These are phyloP conservation scores for Sebastes flavidus DNA, from an alignment of 2,797 vertebrate genomes.

Conservation along the genomic window DNA sequence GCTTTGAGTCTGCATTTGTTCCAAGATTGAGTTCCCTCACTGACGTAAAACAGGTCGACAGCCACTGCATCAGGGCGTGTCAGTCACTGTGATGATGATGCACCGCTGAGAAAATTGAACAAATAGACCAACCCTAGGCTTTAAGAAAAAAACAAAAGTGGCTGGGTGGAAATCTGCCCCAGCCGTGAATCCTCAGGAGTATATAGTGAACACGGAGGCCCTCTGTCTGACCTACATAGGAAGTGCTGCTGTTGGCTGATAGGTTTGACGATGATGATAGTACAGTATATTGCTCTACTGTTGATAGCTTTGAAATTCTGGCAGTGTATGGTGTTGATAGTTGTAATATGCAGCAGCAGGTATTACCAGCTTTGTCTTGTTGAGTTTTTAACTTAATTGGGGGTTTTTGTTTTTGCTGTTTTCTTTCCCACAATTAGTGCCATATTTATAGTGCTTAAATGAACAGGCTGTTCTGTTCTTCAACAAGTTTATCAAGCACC, in stretches of 20 bases:
- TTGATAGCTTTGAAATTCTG: background rate
- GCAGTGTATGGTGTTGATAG: background rate
- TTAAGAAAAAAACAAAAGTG: slow-evolving; percentile 40
- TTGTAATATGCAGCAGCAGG: background rate
- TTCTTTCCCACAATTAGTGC: slow-evolving; percentile 8
- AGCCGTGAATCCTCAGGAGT: slow-evolving; percentile 52
- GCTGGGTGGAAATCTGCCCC: slow-evolving; percentile 55
- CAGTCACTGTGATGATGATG: slow-evolving; percentile 1
- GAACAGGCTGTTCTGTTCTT: slow-evolving; percentile 15
- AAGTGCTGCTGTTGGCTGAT: slow-evolving; percentile 43
- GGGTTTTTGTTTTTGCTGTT: slow-evolving; percentile 7
- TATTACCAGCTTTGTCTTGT: background rate
- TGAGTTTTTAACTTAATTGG: background rate
- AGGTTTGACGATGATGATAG: slow-evolving; percentile 3
- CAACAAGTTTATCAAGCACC: background rate
- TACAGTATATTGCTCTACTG: slow-evolving; percentile 2
- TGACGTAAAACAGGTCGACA: background rate
- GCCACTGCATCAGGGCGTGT: slow-evolving; percentile 6
- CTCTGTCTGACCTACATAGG: slow-evolving; percentile 65
- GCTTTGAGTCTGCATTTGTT: background rate
- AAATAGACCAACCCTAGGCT: slow-evolving; percentile 5
- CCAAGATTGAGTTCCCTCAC: background rate
- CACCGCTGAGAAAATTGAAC: background rate
- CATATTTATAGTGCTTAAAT: slow-evolving; percentile 20
- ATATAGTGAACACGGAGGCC: slow-evolving; percentile 31